Conservation (phyloP, 2,888 invertebrate genomes). For the Galeruca laticollis region DNA sequence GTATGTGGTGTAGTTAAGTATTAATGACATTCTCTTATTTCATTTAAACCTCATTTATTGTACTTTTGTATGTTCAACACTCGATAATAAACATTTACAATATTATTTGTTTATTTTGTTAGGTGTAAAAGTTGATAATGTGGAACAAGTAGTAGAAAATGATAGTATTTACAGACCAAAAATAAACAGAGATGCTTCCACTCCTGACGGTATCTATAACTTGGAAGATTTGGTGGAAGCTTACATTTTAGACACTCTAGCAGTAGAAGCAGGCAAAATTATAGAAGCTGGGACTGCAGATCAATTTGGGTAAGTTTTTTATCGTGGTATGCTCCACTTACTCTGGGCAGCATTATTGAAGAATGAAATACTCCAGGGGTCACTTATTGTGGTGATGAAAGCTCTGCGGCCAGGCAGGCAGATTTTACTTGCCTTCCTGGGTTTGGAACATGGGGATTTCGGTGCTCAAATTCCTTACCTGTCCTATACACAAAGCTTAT, state of each 20-base stretch:
- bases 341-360: neutral
- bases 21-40: too few relatives aligned
- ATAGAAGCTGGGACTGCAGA: slow-evolving; percentile 34
- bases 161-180: slow-evolving; percentile 67
- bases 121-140: slow-evolving; percentile 46
- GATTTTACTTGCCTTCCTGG: too few relatives aligned
- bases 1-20: too few relatives aligned
- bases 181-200: slow-evolving; percentile 68
- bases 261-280: slow-evolving; percentile 51
- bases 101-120: slow-evolving; percentile 26
- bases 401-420: too few relatives aligned
- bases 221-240: slow-evolving; percentile 66
- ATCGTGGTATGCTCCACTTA: too few relatives aligned
- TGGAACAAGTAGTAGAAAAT: slow-evolving; percentile 54
- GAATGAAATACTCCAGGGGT: too few relatives aligned
- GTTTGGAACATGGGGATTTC: too few relatives aligned
- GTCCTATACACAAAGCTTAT: too few relatives aligned
- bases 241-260: slow-evolving; percentile 63
- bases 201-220: slow-evolving; percentile 68
- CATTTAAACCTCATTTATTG: too few relatives aligned
- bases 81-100: neutral
- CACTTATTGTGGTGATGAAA: too few relatives aligned
- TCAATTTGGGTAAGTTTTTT: slow-evolving; percentile 42
- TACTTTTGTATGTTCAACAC: too few relatives aligned
- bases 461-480: too few relatives aligned